Conservation (phyloP, 2,113 vertebrate genomes). For the Menura novaehollandiae region DNA sequence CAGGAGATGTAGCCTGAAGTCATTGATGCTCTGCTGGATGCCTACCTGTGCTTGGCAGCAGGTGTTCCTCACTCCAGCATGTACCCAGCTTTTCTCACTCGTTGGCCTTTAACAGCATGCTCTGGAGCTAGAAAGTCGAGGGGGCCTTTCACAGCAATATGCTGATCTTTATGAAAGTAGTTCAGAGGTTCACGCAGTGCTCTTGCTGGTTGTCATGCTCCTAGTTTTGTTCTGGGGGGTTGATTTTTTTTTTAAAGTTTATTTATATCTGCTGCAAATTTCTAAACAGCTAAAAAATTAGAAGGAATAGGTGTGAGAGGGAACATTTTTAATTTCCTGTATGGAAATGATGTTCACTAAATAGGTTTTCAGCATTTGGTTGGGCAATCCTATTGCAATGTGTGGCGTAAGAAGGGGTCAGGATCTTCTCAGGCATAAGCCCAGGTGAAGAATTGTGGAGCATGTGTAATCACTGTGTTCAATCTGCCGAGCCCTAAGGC, state of each 20-base stretch:
- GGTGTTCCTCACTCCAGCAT: not conserved
- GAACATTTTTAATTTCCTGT: not conserved
- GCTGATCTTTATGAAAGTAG: not conserved
- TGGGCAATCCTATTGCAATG: not conserved
- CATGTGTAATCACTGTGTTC: conserved; percentile 16
- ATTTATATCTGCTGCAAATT: not conserved
- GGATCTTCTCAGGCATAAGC: conserved; percentile 3
- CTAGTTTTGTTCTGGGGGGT: not conserved
- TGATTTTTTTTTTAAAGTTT: not conserved
- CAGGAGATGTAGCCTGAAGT: not conserved
- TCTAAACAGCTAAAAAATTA: not conserved
- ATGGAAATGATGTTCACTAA: not conserved
- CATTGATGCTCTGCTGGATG: not conserved
- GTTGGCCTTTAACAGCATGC: not conserved
- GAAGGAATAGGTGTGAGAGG: not conserved
- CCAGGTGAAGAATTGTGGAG: conserved; percentile 35
- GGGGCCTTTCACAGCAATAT: not conserved
- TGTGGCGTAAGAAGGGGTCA: conserved; percentile 1
- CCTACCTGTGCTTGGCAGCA: not conserved
- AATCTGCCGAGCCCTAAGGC: conserved; percentile 59
- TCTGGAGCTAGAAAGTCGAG: not conserved
- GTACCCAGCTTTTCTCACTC: not conserved
- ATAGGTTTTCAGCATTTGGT: conserved; percentile 15
- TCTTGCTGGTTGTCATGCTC: not conserved
- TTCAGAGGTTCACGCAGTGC: not conserved